Base-by-base conservation (phyloP, 1,140 invertebrate genomes). In the Drosophila persimilis region DNA sequence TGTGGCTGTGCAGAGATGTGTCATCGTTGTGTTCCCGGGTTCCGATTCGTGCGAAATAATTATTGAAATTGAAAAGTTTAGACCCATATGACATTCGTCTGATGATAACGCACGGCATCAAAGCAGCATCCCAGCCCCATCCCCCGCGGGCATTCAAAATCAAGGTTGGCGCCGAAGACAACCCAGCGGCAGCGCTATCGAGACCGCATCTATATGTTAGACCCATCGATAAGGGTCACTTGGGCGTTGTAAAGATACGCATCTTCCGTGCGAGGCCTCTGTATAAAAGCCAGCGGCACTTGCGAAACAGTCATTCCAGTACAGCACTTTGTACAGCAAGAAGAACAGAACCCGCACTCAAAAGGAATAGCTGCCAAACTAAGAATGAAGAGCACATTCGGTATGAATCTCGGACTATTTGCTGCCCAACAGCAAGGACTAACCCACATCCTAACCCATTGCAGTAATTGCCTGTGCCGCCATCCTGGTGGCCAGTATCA, bases 211-310 rank as follows among this genome's bases (percentile, higher is more conserved):
- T 31, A 44, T 53, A 44, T 53, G n/a, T 35, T 13, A 48, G 15
- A 57, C 45, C 53, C 46, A 35, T 26, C 44, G 78, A 84, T 77
- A 85, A 80, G 56, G 52, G 35, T 52, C 35, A 39, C 35, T 39
- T 39, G 35, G 2, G 8, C 31, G 2, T 20, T 20, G 24, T 22
- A 24, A 22, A 72, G 54, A 59, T 72, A 52, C 52, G 1, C 53
- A 53, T 78, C 52, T 51, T 26, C 7, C 11, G n/a, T 26, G 8
- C 39, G 8, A 4, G 3, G 44, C 52, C 48, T 60, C 50, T 70
- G 75, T 86, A 86, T 86, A 86, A 86, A 86, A 86, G 77, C 43
- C 9, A 24, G 20, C 41, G 44, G 48, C 46, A 67, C 48, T 63
- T 69, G 50, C 44, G 45, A 67, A 44, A 62, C 29, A 54, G 52